Percentiles rank a stretch among this genome's conserved stretches.
These are phyloP conservation scores for Atrina japonica DNA, from an alignment of 2,888 invertebrate genomes.

Conservation along the genomic window DNA sequence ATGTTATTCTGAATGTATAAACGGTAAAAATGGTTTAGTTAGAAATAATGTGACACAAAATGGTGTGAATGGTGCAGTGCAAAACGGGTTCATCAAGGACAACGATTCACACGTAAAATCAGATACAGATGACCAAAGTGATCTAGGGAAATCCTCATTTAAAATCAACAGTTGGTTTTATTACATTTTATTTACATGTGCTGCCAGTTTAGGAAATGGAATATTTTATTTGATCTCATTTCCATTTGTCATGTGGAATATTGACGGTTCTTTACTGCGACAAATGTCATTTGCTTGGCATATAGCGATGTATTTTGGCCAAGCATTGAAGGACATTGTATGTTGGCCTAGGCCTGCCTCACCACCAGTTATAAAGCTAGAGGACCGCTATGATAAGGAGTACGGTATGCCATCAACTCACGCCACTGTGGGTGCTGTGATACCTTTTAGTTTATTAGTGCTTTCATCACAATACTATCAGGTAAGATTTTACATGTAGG, in stretches of 20 bases:
- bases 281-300: conserved; percentile 84
- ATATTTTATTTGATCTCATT: conserved; percentile 94
- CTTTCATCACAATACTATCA: conserved; percentile 78
- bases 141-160: conserved; percentile 46
- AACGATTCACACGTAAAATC: conserved; percentile 13
- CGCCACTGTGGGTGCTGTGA: conserved; percentile 93
- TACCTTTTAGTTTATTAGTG: conserved; percentile 91
- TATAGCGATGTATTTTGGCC: conserved; percentile 82
- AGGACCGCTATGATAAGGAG: conserved; percentile 93
- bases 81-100: too few relatives aligned
- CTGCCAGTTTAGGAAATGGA: conserved; percentile 94
- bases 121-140: neutral
- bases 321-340: conserved; percentile 93
- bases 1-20: neutral
- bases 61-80: neutral
- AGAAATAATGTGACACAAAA: neutral
- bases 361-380: conserved; percentile 91
- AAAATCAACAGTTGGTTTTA: conserved; percentile 82
- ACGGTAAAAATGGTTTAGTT: conserved; percentile 20
- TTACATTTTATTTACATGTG: conserved; percentile 92
- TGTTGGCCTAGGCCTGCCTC: conserved; percentile 88
- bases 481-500: too few relatives aligned
- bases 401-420: conserved; percentile 98
- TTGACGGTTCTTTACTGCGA: conserved; percentile 92
- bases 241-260: conserved; percentile 97